Base-by-base conservation (phyloP, 2,888 invertebrate genomes). In the Drosophila prostipennis region DNA sequence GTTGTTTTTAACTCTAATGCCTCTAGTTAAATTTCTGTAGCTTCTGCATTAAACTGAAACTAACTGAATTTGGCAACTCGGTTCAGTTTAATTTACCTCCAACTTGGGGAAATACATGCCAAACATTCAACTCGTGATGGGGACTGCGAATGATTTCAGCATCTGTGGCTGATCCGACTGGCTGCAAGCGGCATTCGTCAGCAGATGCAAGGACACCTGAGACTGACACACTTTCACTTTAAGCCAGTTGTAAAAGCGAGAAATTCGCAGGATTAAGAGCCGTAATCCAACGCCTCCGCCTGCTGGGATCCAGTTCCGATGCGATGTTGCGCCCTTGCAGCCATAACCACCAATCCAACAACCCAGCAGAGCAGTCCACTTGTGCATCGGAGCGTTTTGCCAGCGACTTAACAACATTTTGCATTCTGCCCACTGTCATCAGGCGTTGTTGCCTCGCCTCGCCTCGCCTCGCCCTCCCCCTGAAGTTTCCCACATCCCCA, bases 371-470 rank as follows among this genome's bases (percentile, higher is more conserved):
- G 68, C 67, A 67, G 65, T 65, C 67, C 65, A 65, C 48, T 60
- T 75, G 67, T 68, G 67, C 71, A 75, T 59, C 49, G 71, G 67
- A 67, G 75, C 65, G 72, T 72, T 72, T 48, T 53, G 51, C 42
- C 68, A 71, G 72, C 61, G 75, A 74, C 68, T 78, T 77, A 73
- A 56, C 69, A 78, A 76, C 76, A 76, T 76, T 79, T 72, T 79
- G 69, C 74, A 76, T 79, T 77, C 67, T 56, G 54, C 65, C 69
- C 68, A 73, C 65, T 79, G 64, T 75, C 63, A 72, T 55, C 63
- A 51, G 60, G 39, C 63, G 59, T 59, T 72, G 63, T 72, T 54
- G 29, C 49, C 23, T n/a, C 48, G 6, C 32, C 46, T 46, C n/a
- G 45, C 19, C n/a, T 13, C 6, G 19, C 2, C 3, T 19, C 19